A percentile compares a stretch with the other conserved stretches of the same genome.
Conservation (phyloP, 2,888 invertebrate species). For the Resseliella maxima region DNA sequence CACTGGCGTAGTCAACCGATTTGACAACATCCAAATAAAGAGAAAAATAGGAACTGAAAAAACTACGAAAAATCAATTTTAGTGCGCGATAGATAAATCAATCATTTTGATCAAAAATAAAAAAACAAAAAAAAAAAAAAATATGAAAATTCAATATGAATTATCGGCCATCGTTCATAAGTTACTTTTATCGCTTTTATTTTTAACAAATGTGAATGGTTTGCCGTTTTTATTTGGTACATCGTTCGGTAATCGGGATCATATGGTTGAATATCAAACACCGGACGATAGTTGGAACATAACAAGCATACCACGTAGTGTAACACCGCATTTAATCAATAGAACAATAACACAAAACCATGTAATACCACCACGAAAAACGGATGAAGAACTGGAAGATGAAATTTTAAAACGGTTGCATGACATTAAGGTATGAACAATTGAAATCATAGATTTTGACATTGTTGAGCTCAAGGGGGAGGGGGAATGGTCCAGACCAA, state of each 20-base stretch:
- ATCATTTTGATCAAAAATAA: neutral
- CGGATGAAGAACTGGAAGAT: slow-evolving; percentile 63
- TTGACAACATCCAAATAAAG: neutral
- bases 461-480: too few species aligned
- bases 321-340: slow-evolving; percentile 65
- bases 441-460: neutral
- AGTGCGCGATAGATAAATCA: neutral
- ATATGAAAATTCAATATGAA: slow-evolving; percentile 55
- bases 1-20: too few species aligned
- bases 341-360: slow-evolving; percentile 64
- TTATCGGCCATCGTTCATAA: slow-evolving; percentile 37
- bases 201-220: slow-evolving; percentile 47
- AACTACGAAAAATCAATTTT: neutral
- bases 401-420: slow-evolving; percentile 64
- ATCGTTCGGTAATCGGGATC: slow-evolving; percentile 60
- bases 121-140: slow-evolving; percentile 12
- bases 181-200: slow-evolving; percentile 44
- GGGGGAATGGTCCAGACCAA: too few species aligned
- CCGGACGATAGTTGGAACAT: slow-evolving; percentile 66
- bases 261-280: slow-evolving; percentile 57
- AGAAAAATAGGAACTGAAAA: neutral
- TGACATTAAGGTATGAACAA: slow-evolving; percentile 57
- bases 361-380: slow-evolving; percentile 60
- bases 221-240: slow-evolving; percentile 55
- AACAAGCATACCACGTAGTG: slow-evolving; percentile 65